A percentile compares a stretch with the other conserved stretches of the same genome.
phyloP scores from a whole-genome alignment of 2,888 invertebrate genomes.

The Microplitis deprimator region DNA sequence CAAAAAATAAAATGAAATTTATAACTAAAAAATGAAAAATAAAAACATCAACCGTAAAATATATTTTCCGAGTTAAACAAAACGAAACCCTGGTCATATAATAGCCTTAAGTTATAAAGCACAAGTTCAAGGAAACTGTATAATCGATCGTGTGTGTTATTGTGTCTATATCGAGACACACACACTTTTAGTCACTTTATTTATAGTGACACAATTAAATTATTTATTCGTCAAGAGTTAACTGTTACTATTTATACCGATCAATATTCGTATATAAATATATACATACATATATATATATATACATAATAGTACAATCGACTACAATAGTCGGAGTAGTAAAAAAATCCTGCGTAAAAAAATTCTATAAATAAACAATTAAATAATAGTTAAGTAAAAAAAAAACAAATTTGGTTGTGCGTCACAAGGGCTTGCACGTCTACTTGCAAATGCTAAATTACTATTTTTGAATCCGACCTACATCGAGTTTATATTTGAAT shows the following conservation, averaged over 20 bases:
- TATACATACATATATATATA: too few species aligned
- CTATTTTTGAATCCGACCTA: conserved; percentile 64
- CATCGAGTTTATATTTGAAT: conserved; percentile 54
- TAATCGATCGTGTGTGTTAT: conserved; percentile 13
- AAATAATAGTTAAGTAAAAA: neutral
- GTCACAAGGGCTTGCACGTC: conserved; percentile 10
- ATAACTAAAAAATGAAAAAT: neutral
- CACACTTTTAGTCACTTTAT: conserved; percentile 24
- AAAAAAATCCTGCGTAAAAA: too few species aligned
- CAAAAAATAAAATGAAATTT: neutral
- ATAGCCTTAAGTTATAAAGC: conserved; percentile 21
- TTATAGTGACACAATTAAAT: neutral
- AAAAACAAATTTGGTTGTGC: conserved; percentile 1
- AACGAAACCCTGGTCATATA: neutral
- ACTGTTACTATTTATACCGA: neutral
- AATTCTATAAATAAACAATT: neutral
- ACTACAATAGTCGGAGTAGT: too few species aligned
- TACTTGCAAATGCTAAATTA: conserved; percentile 37
- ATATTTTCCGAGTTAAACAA: neutral
- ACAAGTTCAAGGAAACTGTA: conserved; percentile 47
- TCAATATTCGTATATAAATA: neutral
- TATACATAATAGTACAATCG: too few species aligned
- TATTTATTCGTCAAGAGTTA: neutral
- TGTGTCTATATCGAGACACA: conserved; percentile 34
- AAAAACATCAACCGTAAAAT: neutral